Conservation (phyloP, 2,888 invertebrate species). For the Drosophila conformis region DNA sequence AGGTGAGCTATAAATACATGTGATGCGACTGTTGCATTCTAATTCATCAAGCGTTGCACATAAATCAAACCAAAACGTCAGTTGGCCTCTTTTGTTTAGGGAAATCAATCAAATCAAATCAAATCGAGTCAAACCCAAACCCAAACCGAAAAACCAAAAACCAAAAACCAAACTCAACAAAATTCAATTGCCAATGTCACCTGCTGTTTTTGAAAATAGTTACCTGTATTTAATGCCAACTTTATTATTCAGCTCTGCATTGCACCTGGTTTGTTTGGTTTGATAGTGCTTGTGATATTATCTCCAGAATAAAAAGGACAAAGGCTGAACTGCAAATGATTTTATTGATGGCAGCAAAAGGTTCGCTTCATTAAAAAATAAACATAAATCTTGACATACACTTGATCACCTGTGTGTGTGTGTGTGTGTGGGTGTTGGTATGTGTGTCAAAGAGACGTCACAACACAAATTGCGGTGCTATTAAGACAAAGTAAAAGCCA, state of each 20-base stretch:
- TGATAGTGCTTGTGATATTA: conserved; percentile 35
- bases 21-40: conserved; percentile 37
- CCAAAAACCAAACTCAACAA: neutral
- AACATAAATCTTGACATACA: conserved; percentile 56
- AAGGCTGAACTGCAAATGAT: conserved; percentile 43
- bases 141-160: neutral
- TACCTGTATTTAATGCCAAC: conserved; percentile 40
- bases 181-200: conserved; percentile 44
- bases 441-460: conserved; percentile 69
- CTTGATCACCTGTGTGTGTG: neutral
- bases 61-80: conserved; percentile 68
- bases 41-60: conserved; percentile 61
- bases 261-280: conserved; percentile 49
- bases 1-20: conserved; percentile 36
- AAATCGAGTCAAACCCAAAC: conserved; percentile 3
- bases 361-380: conserved; percentile 51
- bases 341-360: conserved; percentile 59
- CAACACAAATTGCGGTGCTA: conserved; percentile 64
- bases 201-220: conserved; percentile 44
- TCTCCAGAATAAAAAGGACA: conserved; percentile 48
- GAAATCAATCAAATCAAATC: conserved; percentile 40
- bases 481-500: conserved; percentile 67
- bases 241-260: conserved; percentile 29
- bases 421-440: conserved; percentile 33
- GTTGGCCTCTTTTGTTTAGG: conserved; percentile 21